phyloP scores from a whole-genome alignment of 1,140 invertebrate genomes.

The Sycobia sp. region DNA sequence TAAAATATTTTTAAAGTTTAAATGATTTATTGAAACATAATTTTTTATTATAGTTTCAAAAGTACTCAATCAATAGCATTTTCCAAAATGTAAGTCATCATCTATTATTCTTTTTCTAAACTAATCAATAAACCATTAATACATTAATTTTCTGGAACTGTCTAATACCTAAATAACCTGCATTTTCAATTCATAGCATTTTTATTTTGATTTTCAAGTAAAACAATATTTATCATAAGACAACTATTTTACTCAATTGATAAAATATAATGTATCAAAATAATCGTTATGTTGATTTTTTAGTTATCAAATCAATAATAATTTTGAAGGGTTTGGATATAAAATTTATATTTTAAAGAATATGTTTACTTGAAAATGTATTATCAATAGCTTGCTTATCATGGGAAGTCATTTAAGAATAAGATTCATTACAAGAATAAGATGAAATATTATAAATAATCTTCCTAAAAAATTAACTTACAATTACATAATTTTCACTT shows the following conservation, averaged over 20 bases:
- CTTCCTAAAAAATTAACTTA: neutral
- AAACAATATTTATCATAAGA: too few species aligned
- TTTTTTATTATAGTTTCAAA: constrained; percentile 37
- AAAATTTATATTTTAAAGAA: neutral
- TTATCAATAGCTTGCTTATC: constrained; percentile 12
- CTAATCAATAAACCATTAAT: constrained; percentile 25
- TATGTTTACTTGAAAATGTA: constrained; percentile 23
- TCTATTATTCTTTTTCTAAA: constrained; percentile 28
- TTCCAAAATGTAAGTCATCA: constrained; percentile 34
- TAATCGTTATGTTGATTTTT: too few species aligned
- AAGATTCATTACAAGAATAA: constrained; percentile 2
- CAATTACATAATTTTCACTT: too few species aligned
- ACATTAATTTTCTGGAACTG: constrained; percentile 1
- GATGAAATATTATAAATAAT: neutral
- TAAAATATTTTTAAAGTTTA: neutral
- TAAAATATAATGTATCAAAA: too few species aligned
- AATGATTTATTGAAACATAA: constrained; percentile 22
- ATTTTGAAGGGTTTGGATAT: too few species aligned
- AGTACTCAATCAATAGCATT: constrained; percentile 36
- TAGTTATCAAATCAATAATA: too few species aligned
- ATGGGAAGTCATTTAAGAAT: constrained; percentile 9
- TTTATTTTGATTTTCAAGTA: neutral
- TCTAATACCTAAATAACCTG: constrained; percentile 21
- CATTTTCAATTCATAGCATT: constrained; percentile 22
- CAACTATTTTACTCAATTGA: too few species aligned